Evolutionary conservation across 2,888 invertebrate genomes (phyloP), one percentile per base, ranked within the genome.

Genomic region (Phania funesta): DNA sequence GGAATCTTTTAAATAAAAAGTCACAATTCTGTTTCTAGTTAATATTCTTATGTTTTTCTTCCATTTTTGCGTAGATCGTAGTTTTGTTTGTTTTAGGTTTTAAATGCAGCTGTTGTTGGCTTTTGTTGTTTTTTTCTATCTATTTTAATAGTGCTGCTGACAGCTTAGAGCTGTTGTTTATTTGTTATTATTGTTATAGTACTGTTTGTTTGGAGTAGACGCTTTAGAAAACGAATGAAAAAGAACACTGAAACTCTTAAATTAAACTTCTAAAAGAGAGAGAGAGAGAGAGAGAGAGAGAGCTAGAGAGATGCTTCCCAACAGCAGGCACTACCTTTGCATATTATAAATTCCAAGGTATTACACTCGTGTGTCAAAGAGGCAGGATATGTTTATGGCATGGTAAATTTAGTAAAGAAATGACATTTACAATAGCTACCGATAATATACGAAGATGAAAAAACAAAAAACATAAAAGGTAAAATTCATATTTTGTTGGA

Each of bases 81-180:
- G 22, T 32, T 38, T 62, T 26, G 48, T 35, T 50, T 60, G 24
- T 24, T 50, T 73, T 65, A 11, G 29, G 32, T 65, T 60, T 38
- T 52, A 76, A 73, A 74, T 68, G 78, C 74, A 78, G 82, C 76
- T 82, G 82, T 75, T 81, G 32, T 77, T 77, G 41, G 9, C 16
- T 2, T 22, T 54, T 26, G 9, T 52, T 29, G 35, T 52, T 71
- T 73, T 52, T 29, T 38, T 73, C 85, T 85, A n/a, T 65, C 87
- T 86, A 86, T 84, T 87, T 86, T 87, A 84, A 80, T 79, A 77
- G 68, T 76, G 65, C 83, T 85, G 88, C 88, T 87, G 87, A 89
- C 87, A 87, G 87, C 87, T 88, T 89, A 89, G 88, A 89, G 87
- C 87, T 88, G 88, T 87, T 88, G 88, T 87, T 88, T 89, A 89